Evolutionary conservation across 2,113 vertebrate genomes (phyloP).

Genomic region (Patagioenas fasciata): DNA sequence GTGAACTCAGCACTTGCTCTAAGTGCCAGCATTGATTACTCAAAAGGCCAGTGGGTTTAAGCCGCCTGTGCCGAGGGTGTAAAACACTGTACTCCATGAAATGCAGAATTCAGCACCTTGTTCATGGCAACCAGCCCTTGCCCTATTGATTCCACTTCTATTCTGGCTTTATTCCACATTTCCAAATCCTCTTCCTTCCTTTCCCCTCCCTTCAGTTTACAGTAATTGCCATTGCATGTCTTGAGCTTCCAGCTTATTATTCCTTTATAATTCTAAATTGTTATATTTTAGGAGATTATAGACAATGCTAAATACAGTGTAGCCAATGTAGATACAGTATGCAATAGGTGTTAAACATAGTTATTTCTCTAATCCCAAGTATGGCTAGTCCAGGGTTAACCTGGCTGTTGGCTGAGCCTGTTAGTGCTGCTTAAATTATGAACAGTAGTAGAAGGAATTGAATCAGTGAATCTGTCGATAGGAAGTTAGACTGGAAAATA

Average conservation of each 20-base stretch:
- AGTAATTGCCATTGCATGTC: background rate
- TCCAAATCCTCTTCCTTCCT: background rate
- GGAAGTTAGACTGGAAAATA: background rate
- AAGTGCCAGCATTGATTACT: background rate
- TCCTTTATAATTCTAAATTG: background rate
- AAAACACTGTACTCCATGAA: accelerated
- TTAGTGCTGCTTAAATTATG: background rate
- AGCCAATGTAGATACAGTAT: too few species aligned
- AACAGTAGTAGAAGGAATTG: background rate
- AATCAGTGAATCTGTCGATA: background rate
- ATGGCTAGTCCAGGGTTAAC: background rate
- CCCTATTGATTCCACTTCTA: background rate
- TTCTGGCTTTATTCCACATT: background rate
- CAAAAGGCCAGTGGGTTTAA: accelerated
- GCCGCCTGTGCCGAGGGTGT: background rate
- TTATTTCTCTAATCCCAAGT: background rate
- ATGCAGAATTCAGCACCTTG: background rate
- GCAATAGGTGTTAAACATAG: background rate
- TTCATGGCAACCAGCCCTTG: background rate
- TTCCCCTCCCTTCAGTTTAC: background rate
- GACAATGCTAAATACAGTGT: accelerated
- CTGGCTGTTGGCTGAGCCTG: background rate
- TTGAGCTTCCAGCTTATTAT: background rate
- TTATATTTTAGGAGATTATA: background rate
- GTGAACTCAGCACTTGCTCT: accelerated